phyloP scores from a whole-genome alignment of 2,888 invertebrate species.

The Spatulosminthurus flaviceps region DNA sequence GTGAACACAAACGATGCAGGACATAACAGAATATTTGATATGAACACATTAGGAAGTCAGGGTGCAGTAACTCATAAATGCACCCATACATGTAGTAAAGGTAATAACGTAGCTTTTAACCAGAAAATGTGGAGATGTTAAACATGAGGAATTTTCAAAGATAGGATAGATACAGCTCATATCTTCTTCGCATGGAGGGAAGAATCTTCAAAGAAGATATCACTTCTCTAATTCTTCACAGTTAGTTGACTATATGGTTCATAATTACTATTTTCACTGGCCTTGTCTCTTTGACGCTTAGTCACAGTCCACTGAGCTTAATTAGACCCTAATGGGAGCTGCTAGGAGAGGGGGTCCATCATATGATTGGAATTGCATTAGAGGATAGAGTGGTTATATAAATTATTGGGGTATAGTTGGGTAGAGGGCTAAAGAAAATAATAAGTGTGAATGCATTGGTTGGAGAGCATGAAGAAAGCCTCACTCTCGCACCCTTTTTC shows the following conservation, averaged over 20 bases:
- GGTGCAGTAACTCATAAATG: neutral
- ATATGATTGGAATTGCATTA: neutral
- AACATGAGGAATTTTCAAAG: too few relatives aligned
- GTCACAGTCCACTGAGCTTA: neutral
- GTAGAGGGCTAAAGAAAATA: too few relatives aligned
- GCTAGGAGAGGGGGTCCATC: neutral
- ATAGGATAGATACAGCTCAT: too few relatives aligned
- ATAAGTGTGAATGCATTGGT: too few relatives aligned
- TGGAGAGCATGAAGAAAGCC: neutral
- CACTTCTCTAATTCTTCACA: neutral
- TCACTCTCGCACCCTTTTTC: neutral
- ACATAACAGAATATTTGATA: conserved; percentile 8
- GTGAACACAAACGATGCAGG: neutral
- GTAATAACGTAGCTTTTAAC: too few relatives aligned
- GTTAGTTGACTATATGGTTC: conserved; percentile 2
- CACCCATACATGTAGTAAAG: neutral
- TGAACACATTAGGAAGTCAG: neutral
- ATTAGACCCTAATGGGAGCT: conserved; percentile 2
- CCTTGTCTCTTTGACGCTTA: neutral
- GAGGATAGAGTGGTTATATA: too few relatives aligned
- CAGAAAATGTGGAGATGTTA: too few relatives aligned
- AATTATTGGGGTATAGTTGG: too few relatives aligned
- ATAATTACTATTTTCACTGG: neutral
- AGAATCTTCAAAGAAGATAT: neutral
- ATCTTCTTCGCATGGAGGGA: too few relatives aligned